These are phyloP conservation scores for Raja brachyura DNA, from an alignment of 2,113 vertebrate species.

Conservation along the genomic window DNA sequence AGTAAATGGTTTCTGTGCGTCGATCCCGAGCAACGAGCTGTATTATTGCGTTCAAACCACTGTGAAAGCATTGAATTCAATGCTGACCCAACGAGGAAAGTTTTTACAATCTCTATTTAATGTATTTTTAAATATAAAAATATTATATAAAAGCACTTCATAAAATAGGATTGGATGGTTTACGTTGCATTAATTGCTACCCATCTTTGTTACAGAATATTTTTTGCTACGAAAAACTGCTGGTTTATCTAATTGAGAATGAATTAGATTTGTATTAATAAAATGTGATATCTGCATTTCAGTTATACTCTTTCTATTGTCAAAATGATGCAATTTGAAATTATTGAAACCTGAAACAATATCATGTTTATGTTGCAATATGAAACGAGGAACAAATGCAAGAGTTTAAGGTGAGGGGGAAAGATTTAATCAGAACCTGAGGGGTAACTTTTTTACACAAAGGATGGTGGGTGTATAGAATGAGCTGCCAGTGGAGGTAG, in stretches of 20 bases:
- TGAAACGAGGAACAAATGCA: no score
- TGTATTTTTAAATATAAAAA: slow-evolving; percentile 23
- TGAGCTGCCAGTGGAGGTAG: no score
- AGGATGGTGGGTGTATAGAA: no score
- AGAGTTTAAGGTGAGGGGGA: no score
- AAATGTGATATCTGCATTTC: not conserved
- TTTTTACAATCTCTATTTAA: slow-evolving; percentile 34
- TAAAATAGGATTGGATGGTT: not conserved
- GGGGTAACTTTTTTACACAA: no score
- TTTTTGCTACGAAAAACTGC: not conserved
- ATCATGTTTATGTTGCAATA: no score
- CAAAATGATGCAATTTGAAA: not conserved
- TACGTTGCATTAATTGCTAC: not conserved
- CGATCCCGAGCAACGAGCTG: not conserved
- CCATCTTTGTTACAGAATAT: slow-evolving; percentile 23
- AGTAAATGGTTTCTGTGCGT: not conserved
- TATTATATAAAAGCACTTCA: slow-evolving; percentile 13
- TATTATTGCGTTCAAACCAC: not conserved
- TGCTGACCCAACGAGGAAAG: not conserved
- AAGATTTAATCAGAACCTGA: no score
- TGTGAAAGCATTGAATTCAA: slow-evolving; percentile 21
- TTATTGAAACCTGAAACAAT: no score
- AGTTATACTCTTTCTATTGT: not conserved
- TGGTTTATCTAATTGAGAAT: not conserved
- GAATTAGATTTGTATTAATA: slow-evolving; percentile 10